Conservation (phyloP, 2,888 invertebrate species). For the Encarsia formosa region DNA sequence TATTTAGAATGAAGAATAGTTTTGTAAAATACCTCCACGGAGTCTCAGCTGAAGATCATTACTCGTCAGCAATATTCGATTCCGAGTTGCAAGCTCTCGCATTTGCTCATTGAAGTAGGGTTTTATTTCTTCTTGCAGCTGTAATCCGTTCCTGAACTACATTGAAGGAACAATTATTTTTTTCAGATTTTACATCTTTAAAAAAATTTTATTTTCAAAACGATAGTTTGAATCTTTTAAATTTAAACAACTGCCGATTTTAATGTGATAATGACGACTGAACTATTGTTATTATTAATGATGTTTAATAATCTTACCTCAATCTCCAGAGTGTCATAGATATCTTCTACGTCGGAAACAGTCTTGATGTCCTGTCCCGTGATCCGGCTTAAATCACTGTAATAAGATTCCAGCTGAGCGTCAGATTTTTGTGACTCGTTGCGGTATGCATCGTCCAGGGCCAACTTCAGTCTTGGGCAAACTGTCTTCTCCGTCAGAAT, state of each 20-base stretch:
- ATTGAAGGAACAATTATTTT: too few relatives aligned
- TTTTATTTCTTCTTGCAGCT: conserved; percentile 72
- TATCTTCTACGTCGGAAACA: conserved; percentile 65
- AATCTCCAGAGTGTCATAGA: conserved; percentile 69
- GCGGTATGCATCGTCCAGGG: conserved; percentile 54
- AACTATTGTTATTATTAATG: too few relatives aligned
- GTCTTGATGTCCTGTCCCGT: conserved; percentile 58
- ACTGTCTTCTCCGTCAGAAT: conserved; percentile 53
- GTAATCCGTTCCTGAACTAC: conserved; percentile 62
- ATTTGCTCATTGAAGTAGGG: conserved; percentile 67
- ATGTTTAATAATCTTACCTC: too few relatives aligned
- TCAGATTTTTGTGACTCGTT: conserved; percentile 54
- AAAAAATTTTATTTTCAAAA: too few relatives aligned
- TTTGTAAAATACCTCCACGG: conserved; percentile 69
- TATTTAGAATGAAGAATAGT: too few relatives aligned
- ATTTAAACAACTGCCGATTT: too few relatives aligned
- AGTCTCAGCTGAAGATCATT: conserved; percentile 67
- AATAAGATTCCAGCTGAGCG: conserved; percentile 59
- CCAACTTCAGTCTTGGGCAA: conserved; percentile 57
- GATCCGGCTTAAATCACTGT: conserved; percentile 58
- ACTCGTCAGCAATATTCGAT: conserved; percentile 67
- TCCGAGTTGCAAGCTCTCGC: conserved; percentile 63
- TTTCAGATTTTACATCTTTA: too few relatives aligned
- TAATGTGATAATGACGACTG: too few relatives aligned
- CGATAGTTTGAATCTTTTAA: too few relatives aligned